Base-by-base conservation (phyloP, 1,140 invertebrate genomes). In the Conus ventricosus region DNA sequence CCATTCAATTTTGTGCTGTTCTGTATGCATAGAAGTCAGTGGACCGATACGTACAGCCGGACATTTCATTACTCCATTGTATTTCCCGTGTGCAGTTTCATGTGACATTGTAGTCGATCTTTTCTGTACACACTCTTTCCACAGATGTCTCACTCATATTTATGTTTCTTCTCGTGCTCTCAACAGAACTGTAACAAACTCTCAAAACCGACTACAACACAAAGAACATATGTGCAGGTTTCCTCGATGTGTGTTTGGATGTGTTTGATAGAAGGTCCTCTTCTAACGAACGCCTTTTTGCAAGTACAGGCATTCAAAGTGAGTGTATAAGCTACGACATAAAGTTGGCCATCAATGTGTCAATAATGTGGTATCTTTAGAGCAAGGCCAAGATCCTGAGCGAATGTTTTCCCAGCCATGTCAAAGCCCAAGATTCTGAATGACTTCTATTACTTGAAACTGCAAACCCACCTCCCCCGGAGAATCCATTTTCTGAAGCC, bases 71-170 rank as follows among this genome's bases (percentile, higher is more conserved):
- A 71, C 67, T 6, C 67, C n/a, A 20, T 71, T 71, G 67, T 71
- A n/a, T n/a, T 71, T 71, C 10, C 67, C n/a, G 67, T 71, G 67
- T 71, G 67, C 67, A 71, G 67, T n/a, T n/a, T 71, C 67, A 71
- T 71, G 67, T 71, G 67, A 23, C 67, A n/a, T n/a, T 71, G 20
- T 71, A 71, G 7, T 71, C 67, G 67, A 5, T 71, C 23, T 71
- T 20, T 13, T 71, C 23, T n/a, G 67, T 71, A 20, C 67, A 71
- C 20, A n/a, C 10, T 71, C 23, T 71, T 71, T 20, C 67, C 67
- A 71, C 67, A 71, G 23, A 71, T 23, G 11, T 71, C 67, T 5
- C 67, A 71, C 23, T 71, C 67, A 7, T 17, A n/a, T 71, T 71
- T 71, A 71, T 71, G 67, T n/a, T 71, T 71, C 20, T 71, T 71